phyloP scores from a whole-genome alignment of 2,797 vertebrate genomes.

The Octomys mimax region DNA sequence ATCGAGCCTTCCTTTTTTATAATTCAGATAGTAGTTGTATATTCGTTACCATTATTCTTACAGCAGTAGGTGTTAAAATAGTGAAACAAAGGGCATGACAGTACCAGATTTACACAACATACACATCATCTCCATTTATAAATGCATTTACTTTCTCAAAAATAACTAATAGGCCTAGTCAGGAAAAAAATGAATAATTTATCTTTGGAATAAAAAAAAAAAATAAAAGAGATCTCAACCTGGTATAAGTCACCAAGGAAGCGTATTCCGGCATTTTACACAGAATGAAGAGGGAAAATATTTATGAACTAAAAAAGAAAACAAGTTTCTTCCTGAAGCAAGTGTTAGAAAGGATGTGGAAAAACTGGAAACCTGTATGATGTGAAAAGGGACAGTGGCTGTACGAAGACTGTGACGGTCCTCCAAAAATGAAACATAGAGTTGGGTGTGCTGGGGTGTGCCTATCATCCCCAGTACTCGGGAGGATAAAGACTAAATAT shows the following conservation, averaged over 20 bases:
- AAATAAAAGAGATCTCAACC: slow-evolving; percentile 65
- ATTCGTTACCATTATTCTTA: slow-evolving; percentile 42
- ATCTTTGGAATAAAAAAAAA: slow-evolving; percentile 52
- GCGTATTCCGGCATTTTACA: slow-evolving; percentile 68
- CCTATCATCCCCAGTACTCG: not conserved
- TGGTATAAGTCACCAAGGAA: slow-evolving; percentile 1
- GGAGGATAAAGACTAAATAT: not conserved
- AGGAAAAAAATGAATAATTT: slow-evolving; percentile 33
- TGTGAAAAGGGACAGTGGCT: not conserved
- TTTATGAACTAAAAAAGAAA: slow-evolving; percentile 60
- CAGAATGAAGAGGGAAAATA: not conserved
- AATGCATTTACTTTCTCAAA: not conserved
- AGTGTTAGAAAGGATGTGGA: not conserved
- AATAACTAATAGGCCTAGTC: slow-evolving; percentile 44
- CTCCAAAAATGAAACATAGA: not conserved
- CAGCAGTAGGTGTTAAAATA: not conserved
- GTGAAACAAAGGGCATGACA: slow-evolving; percentile 40
- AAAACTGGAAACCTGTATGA: not conserved
- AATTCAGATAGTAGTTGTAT: slow-evolving; percentile 45
- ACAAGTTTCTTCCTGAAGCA: not conserved
- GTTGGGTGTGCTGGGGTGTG: not conserved
- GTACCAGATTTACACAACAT: not conserved
- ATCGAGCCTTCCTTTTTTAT: slow-evolving; percentile 44
- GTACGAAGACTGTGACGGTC: not conserved
- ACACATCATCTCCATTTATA: not conserved